These are phyloP conservation scores for Drosophila pandora DNA, from an alignment of 1,140 invertebrate genomes.

Conservation along the genomic window DNA sequence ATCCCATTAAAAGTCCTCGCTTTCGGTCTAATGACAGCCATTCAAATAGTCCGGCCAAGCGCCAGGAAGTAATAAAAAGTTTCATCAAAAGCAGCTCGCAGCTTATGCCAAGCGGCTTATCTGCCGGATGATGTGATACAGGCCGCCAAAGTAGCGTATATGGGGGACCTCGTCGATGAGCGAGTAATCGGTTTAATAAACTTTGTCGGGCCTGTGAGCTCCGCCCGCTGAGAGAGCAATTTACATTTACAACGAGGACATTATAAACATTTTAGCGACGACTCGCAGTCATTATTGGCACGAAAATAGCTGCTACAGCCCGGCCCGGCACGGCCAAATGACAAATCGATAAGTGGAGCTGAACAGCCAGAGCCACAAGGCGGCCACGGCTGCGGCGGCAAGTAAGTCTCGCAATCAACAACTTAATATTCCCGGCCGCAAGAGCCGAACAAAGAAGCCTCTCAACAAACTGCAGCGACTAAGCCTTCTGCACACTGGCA, in stretches of 20 bases:
- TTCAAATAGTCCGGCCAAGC: slow-evolving; percentile 46
- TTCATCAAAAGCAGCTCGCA: slow-evolving; percentile 60
- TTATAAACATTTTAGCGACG: slow-evolving; percentile 64
- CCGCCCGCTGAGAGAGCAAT: slow-evolving; percentile 38
- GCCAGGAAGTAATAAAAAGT: slow-evolving; percentile 75
- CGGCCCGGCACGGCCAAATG: slow-evolving; percentile 28
- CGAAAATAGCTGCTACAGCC: slow-evolving; percentile 43
- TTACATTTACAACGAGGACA: slow-evolving; percentile 54
- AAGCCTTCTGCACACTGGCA: slow-evolving; percentile 33
- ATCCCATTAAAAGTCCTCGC: slow-evolving; percentile 64
- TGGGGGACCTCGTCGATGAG: slow-evolving; percentile 20
- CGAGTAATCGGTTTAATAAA: slow-evolving; percentile 47
- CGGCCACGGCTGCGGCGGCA: too few relatives aligned
- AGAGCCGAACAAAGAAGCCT: background rate
- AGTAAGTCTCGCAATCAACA: slow-evolving; percentile 25
- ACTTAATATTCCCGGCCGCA: slow-evolving; percentile 3
- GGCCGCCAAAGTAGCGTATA: slow-evolving; percentile 33
- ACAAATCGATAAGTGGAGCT: slow-evolving; percentile 54
- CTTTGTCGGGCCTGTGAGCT: slow-evolving; percentile 2
- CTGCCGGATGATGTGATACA: slow-evolving; percentile 44
- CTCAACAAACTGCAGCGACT: slow-evolving; percentile 36
- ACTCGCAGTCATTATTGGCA: slow-evolving; percentile 58
- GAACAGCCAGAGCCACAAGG: background rate
- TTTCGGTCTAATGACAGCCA: slow-evolving; percentile 47
- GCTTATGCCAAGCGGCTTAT: slow-evolving; percentile 68